Percentiles rank a stretch among this genome's conserved stretches.
phyloP scores from a whole-genome alignment of 1,140 invertebrate genomes.

The Bombus picipes region DNA sequence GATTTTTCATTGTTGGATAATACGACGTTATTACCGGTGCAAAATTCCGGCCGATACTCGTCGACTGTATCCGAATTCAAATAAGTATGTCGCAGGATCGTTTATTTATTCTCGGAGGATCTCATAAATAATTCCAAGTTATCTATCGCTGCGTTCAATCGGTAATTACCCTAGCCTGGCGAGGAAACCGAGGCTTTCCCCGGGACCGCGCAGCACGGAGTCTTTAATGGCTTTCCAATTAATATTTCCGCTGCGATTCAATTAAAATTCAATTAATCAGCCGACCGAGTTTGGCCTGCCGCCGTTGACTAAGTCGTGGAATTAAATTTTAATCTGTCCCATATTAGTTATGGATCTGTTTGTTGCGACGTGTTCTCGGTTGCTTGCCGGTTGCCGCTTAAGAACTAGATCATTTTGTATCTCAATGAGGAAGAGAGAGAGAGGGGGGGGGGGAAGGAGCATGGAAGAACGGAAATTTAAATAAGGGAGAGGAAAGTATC shows the following conservation, averaged over 20 bases:
- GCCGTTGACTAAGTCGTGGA: constrained; percentile 64
- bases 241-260: constrained; percentile 74
- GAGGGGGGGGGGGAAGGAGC: too few relatives aligned
- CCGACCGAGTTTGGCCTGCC: constrained; percentile 39
- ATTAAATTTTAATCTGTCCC: constrained; percentile 77
- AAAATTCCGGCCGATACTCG: too few relatives aligned
- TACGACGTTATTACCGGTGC: neutral
- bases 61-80: neutral
- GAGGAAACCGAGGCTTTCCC: constrained; percentile 55
- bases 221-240: constrained; percentile 74
- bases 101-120: constrained; percentile 39
- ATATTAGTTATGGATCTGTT: constrained; percentile 76
- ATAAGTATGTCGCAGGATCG: neutral
- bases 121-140: constrained; percentile 34
- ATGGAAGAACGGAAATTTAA: neutral
- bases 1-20: neutral
- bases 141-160: constrained; percentile 54
- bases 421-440: too few relatives aligned
- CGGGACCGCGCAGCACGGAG: constrained; percentile 24
- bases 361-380: constrained; percentile 54
- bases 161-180: constrained; percentile 49
- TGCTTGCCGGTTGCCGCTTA: neutral
- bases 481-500: neutral
- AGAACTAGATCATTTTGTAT: neutral
- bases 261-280: constrained; percentile 80